Percentiles rank a stretch among this genome's conserved stretches.
Evolutionary conservation across 30 jellyfish, hydroid and myxozoan genomes (phyloP).

Genomic region (Mastigias papua): DNA sequence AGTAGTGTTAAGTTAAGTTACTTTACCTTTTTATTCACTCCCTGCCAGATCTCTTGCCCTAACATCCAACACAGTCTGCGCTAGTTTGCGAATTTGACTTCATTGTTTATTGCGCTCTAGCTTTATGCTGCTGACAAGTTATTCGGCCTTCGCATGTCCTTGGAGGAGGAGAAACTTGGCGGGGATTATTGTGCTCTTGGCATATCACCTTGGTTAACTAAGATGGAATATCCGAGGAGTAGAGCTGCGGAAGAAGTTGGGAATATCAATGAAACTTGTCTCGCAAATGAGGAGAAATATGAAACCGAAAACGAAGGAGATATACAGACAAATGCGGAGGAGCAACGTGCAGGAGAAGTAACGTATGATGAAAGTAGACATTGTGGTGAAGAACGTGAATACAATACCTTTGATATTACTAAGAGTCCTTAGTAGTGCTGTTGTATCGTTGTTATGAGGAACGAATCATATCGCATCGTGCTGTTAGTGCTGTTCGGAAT

Average conservation of each 20-base stretch:
- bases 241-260: background rate
- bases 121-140: constrained; percentile 65
- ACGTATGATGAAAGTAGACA: background rate
- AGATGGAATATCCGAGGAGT: background rate
- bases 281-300: background rate
- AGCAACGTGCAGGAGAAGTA: background rate
- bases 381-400: background rate
- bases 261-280: background rate
- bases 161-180: constrained; percentile 79
- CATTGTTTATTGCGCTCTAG: constrained; percentile 10
- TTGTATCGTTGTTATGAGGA: background rate
- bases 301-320: too few relatives aligned
- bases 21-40: background rate
- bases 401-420: background rate
- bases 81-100: too few relatives aligned
- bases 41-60: background rate
- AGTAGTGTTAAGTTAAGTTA: too few relatives aligned
- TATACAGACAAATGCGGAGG: background rate
- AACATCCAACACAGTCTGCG: background rate
- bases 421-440: background rate
- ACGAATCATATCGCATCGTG: too few relatives aligned
- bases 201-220: constrained; percentile 1
- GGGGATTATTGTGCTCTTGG: constrained; percentile 88
- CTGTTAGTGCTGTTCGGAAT: too few relatives aligned
- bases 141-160: constrained; percentile 66